phyloP scores from a whole-genome alignment of 2,113 vertebrate genomes.

The Elgaria multicarinata region DNA sequence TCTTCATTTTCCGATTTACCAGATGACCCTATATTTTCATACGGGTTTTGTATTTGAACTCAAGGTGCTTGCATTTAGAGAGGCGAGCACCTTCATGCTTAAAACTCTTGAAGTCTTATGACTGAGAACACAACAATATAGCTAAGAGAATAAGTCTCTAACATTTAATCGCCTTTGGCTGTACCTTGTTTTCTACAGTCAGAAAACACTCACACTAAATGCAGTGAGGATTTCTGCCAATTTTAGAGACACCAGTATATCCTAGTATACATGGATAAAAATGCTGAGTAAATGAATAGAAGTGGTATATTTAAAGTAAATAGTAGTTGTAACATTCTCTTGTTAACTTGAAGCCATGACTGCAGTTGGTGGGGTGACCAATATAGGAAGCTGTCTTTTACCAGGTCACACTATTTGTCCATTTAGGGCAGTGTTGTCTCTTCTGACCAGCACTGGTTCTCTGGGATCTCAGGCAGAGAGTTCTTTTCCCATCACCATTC shows the following conservation, averaged over 20 bases:
- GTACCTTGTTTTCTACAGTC: not conserved
- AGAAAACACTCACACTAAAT: not conserved
- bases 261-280: not conserved
- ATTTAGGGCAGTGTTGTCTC: not conserved
- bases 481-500: not conserved
- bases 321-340: not conserved
- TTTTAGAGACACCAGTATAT: not conserved
- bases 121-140: not conserved
- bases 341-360: not conserved
- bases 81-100: not conserved
- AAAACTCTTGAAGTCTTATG: slow-evolving; percentile 6
- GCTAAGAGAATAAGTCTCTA: not conserved
- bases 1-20: not conserved
- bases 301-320: not conserved
- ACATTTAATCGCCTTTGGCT: fast-evolving
- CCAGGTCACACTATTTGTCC: too few species aligned
- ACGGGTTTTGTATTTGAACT: not conserved
- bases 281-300: not conserved
- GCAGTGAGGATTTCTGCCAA: not conserved
- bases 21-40: not conserved
- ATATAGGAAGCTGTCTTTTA: not conserved
- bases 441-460: not conserved
- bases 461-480: not conserved
- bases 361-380: not conserved
- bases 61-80: not conserved